Conservation (phyloP, 2,888 invertebrate genomes). For the Chrysolina americana region DNA sequence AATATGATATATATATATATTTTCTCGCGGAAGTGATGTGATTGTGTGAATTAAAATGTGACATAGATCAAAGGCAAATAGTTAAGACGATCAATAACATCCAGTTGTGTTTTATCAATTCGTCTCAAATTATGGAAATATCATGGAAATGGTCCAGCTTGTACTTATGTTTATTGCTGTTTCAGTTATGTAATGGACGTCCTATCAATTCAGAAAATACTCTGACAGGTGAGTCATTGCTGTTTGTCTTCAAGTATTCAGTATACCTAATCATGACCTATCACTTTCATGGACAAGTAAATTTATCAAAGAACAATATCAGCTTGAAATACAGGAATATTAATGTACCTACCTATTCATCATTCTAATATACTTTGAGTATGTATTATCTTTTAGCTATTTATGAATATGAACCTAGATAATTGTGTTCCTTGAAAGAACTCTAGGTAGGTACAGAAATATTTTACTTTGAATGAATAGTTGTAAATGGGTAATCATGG, state of each 20-base stretch:
- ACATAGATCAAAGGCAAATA: constrained; percentile 39
- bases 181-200: constrained; percentile 68
- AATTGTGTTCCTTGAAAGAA: no score
- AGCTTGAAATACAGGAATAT: neutral
- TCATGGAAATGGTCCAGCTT: constrained; percentile 64
- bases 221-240: constrained; percentile 67
- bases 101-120: constrained; percentile 33
- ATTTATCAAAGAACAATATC: constrained; percentile 3
- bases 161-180: constrained; percentile 62
- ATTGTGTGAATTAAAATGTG: constrained; percentile 46
- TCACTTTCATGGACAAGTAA: constrained; percentile 20
- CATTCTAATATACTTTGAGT: neutral
- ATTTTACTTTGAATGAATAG: no score
- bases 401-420: no score
- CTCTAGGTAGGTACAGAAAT: no score
- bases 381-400: neutral
- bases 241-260: constrained; percentile 30
- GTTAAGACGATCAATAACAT: constrained; percentile 44
- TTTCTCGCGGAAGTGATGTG: constrained; percentile 37
- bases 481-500: no score
- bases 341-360: no score
- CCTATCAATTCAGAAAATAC: constrained; percentile 67
- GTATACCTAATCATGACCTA: constrained; percentile 26
- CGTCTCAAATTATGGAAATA: constrained; percentile 59
- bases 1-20: constrained; percentile 1